Evolutionary conservation across 2,888 invertebrate genomes (phyloP).

Genomic region (Nipponacmea schrenckii): DNA sequence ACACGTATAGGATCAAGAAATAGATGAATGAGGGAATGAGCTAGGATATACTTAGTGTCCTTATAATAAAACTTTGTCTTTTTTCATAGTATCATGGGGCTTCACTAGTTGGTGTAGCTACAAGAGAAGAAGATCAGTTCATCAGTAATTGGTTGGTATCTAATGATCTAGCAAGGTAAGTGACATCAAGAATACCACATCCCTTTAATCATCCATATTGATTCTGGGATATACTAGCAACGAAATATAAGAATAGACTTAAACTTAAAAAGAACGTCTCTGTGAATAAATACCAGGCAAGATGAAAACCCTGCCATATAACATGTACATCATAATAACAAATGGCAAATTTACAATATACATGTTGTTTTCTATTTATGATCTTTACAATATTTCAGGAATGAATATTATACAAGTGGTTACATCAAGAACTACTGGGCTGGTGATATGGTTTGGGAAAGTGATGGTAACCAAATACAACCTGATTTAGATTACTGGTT

Average conservation of each 20-base stretch:
- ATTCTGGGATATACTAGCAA: too few relatives aligned
- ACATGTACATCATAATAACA: too few relatives aligned
- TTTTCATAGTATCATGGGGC: conserved; percentile 35
- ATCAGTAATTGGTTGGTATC: conserved; percentile 35
- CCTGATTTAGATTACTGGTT: conserved; percentile 48
- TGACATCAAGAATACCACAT: not conserved
- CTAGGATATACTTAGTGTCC: too few relatives aligned
- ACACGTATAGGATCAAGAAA: too few relatives aligned
- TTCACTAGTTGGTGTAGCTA: conserved; percentile 33
- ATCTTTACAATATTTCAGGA: conserved; percentile 64
- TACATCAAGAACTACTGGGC: conserved; percentile 41
- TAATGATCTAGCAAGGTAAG: conserved; percentile 26
- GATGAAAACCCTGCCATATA: too few relatives aligned
- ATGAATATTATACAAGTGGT: conserved; percentile 87
- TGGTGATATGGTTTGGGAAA: conserved; percentile 71
- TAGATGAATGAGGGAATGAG: too few relatives aligned
- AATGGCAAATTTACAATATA: not conserved
- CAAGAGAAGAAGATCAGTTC: conserved; percentile 32
- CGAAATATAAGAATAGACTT: too few relatives aligned
- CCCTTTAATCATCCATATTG: too few relatives aligned
- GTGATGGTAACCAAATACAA: conserved; percentile 75
- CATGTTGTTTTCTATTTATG: not conserved
- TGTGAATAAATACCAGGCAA: too few relatives aligned
- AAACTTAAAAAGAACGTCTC: too few relatives aligned
- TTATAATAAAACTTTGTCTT: conserved; percentile 11